phyloP scores from a whole-genome alignment of 2,113 vertebrate genomes.

The Myrmecobius fasciatus region DNA sequence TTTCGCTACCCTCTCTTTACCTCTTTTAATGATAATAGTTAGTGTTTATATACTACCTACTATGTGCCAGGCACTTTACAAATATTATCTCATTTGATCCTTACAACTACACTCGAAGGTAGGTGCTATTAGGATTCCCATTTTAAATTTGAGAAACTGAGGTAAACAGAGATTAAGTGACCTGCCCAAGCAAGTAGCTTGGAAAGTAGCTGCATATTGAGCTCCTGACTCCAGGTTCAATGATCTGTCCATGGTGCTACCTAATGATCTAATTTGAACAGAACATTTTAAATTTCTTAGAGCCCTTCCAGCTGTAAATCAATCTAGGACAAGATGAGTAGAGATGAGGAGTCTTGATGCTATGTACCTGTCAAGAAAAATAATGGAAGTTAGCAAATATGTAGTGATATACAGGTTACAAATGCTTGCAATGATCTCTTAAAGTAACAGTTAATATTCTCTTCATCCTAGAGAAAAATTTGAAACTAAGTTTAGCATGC shows the following conservation, averaged over 20 bases:
- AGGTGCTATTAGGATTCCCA: neutral
- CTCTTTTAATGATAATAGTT: neutral
- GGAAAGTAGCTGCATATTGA: neutral
- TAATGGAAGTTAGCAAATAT: neutral
- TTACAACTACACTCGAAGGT: neutral
- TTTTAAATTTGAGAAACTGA: neutral
- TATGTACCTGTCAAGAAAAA: neutral
- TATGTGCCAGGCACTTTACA: neutral
- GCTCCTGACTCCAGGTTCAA: neutral
- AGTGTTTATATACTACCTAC: neutral
- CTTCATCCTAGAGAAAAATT: neutral
- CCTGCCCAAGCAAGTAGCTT: neutral
- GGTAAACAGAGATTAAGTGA: neutral
- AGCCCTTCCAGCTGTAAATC: neutral
- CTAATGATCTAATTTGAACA: neutral
- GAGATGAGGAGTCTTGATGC: neutral
- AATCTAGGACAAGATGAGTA: neutral
- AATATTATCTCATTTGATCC: neutral
- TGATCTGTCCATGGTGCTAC: neutral
- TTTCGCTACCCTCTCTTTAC: neutral
- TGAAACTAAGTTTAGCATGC: neutral
- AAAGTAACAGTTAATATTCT: neutral
- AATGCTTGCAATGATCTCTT: neutral
- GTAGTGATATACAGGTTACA: neutral
- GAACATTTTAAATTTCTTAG: neutral